Evolutionary conservation across 2,888 invertebrate genomes (phyloP), one percentile per base, ranked within the genome.

Genomic region (Alviniconcha strummeri): DNA sequence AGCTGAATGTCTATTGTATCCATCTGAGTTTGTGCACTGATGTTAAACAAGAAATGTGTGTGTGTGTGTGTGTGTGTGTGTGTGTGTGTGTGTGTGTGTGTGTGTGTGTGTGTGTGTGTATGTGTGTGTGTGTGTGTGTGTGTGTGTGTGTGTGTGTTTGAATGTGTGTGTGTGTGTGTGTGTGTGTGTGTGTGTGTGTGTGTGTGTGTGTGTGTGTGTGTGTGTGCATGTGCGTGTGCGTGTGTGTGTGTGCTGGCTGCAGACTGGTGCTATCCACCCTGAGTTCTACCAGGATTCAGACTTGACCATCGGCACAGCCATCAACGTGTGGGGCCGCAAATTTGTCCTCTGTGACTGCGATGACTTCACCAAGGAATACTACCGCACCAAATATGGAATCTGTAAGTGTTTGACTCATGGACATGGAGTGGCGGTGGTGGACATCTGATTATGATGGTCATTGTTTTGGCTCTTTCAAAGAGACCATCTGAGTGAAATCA

Each of bases 341-440:
- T 95, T 98, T 54, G 95, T 97, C 0, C 94, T 98, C 0, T 96
- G 96, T 0, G 96, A 97, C 92, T 97, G 97, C 90, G 98, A 98
- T 94, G 95, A 95, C 2, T 98, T 96, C 89, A 98, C 98, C 0
- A 96, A 96, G 92, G 96, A 97, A 83, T 98, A 96, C 94, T 98
- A 98, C 94, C 94, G 95, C 4, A 95, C 95, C 83, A 96, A 96
- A 86, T 96, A 95, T 91, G 96, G 96, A 71, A 94, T 96, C 72
- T 89, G 93, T 93, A 88, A 89, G 91, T 88, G 36, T 71, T 64
- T 8, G 55, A 36, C 36, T 36, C 36, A 36, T n/a, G n/a, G n/a
- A n/a, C n/a, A n/a, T n/a, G n/a, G n/a, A n/a, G n/a, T n/a, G n/a
- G n/a, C n/a, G n/a, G n/a, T n/a, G n/a, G n/a, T n/a, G n/a, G n/a